Conservation (phyloP, 2,113 vertebrate species). For the Triplophysa dalaica region DNA sequence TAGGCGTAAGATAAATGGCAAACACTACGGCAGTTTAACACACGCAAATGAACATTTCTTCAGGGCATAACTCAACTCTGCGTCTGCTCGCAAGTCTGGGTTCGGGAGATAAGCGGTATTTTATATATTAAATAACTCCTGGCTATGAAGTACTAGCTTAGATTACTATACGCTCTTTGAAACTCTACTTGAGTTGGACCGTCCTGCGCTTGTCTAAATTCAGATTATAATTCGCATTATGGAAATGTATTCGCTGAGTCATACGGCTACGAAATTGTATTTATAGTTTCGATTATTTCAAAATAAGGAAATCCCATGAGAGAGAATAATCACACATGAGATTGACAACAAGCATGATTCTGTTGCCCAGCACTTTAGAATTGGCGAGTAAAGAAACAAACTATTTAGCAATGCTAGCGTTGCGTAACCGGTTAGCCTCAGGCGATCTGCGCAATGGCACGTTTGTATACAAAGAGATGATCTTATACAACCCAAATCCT, state of each 20-base stretch:
- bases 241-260: neutral
- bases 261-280: neutral
- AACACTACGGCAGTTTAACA: neutral
- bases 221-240: constrained; percentile 1
- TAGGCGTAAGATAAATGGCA: constrained; percentile 35
- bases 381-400: too few relatives aligned
- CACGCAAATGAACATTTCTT: constrained; percentile 6
- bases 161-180: neutral
- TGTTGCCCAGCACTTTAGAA: too few relatives aligned
- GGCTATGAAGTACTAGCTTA: neutral
- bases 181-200: neutral
- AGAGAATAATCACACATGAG: too few relatives aligned
- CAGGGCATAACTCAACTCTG: neutral
- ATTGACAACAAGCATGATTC: too few relatives aligned
- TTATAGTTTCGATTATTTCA: neutral
- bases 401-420: neutral
- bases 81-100: neutral
- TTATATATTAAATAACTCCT: constrained; percentile 9
- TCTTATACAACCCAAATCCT: neutral
- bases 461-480: neutral
- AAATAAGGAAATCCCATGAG: neutral
- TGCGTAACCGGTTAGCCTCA: neutral
- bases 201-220: constrained; percentile 2
- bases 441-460: neutral
- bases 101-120: constrained; percentile 22